Evolutionary conservation across 2,113 vertebrate genomes (phyloP).

Genomic region (Emydura subglobosa): DNA sequence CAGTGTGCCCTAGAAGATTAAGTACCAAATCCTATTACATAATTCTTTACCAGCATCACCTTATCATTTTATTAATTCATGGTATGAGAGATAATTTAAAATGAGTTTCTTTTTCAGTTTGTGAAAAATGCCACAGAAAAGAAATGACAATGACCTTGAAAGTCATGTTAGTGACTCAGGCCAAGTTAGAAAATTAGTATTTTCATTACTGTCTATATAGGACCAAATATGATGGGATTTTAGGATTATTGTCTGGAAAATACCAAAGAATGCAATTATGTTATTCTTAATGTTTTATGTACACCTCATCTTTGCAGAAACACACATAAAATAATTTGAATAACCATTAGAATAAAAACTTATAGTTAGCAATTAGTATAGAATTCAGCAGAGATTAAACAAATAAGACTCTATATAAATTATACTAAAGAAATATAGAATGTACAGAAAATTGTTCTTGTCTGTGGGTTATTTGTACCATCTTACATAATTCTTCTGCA

Average conservation of each 20-base stretch:
- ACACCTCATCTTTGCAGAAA: neutral
- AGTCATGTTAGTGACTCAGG: neutral
- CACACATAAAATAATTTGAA: neutral
- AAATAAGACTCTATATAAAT: neutral
- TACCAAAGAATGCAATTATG: neutral
- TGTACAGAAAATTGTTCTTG: neutral
- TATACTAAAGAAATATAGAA: neutral
- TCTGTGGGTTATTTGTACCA: neutral
- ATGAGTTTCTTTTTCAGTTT: constrained; percentile 31
- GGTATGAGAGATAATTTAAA: constrained; percentile 38
- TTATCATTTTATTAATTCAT: constrained; percentile 59
- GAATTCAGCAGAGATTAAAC: neutral
- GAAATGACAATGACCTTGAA: constrained; percentile 50
- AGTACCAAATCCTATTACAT: constrained; percentile 6
- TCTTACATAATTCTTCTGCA: fast-evolving
- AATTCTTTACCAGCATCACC: constrained; percentile 48
- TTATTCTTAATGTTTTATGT: neutral
- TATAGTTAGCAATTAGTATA: neutral
- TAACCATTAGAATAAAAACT: neutral
- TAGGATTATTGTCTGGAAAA: neutral
- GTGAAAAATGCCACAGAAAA: constrained; percentile 50
- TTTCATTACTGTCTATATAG: neutral
- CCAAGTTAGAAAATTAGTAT: neutral
- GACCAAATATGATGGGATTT: neutral
- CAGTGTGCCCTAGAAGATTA: constrained; percentile 56